Evolutionary conservation across 1,140 invertebrate species (phyloP).

Genomic region (Drosophila erecta): DNA sequence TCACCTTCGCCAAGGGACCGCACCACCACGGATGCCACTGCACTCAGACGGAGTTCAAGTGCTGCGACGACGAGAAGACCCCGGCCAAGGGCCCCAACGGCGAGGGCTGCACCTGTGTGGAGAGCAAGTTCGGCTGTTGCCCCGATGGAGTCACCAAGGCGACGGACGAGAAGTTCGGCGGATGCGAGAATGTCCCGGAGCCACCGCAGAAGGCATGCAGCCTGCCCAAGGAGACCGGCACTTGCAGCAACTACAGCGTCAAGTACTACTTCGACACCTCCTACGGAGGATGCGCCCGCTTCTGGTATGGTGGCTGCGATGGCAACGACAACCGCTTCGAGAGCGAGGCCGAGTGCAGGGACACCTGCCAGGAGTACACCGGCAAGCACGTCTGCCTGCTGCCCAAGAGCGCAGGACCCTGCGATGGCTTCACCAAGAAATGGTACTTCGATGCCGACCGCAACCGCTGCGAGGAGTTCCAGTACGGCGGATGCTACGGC

Average conservation of each 20-base stretch:
- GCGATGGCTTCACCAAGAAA: slow-evolving; percentile 90
- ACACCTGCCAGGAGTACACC: slow-evolving; percentile 93
- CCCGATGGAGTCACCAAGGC: slow-evolving; percentile 92
- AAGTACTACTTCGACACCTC: slow-evolving; percentile 95
- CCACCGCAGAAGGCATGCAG: slow-evolving; percentile 90
- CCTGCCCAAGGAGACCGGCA: slow-evolving; percentile 90
- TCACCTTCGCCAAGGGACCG: slow-evolving; percentile 91
- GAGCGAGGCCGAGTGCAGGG: slow-evolving; percentile 93
- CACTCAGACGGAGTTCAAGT: slow-evolving; percentile 91
- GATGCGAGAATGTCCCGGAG: slow-evolving; percentile 89
- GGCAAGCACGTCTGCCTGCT: slow-evolving; percentile 93
- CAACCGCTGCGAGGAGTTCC: slow-evolving; percentile 91
- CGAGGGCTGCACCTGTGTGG: slow-evolving; percentile 91
- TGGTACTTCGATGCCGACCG: slow-evolving; percentile 93
- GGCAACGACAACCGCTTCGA: slow-evolving; percentile 96
- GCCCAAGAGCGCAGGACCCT: slow-evolving; percentile 93
- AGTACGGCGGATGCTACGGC: slow-evolving; percentile 94
- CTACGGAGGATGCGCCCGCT: slow-evolving; percentile 95
- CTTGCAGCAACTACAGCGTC: slow-evolving; percentile 93
- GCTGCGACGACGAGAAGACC: slow-evolving; percentile 93
- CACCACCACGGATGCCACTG: slow-evolving; percentile 92
- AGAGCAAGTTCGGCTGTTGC: slow-evolving; percentile 94
- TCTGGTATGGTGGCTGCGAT: slow-evolving; percentile 98
- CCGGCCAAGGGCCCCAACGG: slow-evolving; percentile 89
- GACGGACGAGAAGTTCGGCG: slow-evolving; percentile 92